Conservation (phyloP, 2,888 invertebrate species). For the Julus scanicus region DNA sequence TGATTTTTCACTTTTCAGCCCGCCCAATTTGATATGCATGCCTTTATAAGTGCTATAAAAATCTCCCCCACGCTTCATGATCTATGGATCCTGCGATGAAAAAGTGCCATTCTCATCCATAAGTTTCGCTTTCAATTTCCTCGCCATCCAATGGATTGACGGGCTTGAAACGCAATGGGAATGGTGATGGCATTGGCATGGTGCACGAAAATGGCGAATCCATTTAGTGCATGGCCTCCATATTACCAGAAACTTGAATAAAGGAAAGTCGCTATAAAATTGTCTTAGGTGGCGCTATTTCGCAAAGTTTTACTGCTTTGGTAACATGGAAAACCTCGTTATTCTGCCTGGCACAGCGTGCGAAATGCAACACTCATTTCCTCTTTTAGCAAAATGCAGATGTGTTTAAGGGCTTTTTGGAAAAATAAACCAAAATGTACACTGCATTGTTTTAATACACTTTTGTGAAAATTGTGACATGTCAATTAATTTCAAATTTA, state of each 20-base stretch:
- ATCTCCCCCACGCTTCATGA: conserved; percentile 20
- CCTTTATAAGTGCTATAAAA: conserved; percentile 22
- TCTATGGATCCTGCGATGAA: conserved; percentile 11
- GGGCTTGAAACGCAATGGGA: not conserved
- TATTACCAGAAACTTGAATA: not conserved
- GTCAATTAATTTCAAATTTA: no score
- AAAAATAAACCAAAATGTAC: no score
- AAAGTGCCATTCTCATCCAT: conserved; percentile 25
- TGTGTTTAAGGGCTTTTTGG: not conserved
- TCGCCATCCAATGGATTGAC: not conserved
- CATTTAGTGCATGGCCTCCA: not conserved
- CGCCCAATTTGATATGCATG: conserved; percentile 38
- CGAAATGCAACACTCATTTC: not conserved
- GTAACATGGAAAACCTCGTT: not conserved
- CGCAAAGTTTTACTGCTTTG: not conserved
- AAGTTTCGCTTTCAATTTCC: conserved; percentile 40
- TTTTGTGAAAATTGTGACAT: no score
- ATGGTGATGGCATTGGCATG: not conserved
- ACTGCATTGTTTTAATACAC: no score
- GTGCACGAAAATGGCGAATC: conserved; percentile 19
- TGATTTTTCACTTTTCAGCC: conserved; percentile 31
- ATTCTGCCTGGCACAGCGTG: not conserved
- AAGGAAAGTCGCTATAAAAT: not conserved
- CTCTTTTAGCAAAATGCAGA: conserved; percentile 25
- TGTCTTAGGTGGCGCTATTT: not conserved